These are phyloP conservation scores for Nymphalis c-album DNA, from an alignment of 2,888 invertebrate species.

Conservation along the genomic window DNA sequence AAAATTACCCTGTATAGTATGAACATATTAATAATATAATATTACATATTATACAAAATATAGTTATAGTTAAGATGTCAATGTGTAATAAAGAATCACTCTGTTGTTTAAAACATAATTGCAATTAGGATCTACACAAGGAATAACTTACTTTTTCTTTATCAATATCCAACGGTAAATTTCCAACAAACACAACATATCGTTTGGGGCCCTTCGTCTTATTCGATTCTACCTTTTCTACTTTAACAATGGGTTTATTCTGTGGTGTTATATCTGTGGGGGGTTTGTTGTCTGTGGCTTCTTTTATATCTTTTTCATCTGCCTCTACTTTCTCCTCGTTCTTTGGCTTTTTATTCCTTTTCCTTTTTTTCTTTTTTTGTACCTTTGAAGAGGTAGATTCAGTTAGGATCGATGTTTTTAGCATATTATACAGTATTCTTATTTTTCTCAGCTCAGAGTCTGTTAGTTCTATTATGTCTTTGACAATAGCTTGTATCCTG, in stretches of 20 bases:
- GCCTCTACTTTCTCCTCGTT: constrained; percentile 36
- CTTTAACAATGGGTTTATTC: constrained; percentile 22
- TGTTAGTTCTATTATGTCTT: constrained; percentile 46
- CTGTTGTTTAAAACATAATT: too few relatives aligned
- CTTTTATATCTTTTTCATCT: constrained; percentile 33
- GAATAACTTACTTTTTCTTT: constrained; percentile 62
- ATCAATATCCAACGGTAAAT: constrained; percentile 61
- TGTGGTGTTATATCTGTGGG: too few relatives aligned
- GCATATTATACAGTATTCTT: constrained; percentile 67
- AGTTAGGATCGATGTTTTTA: constrained; percentile 51
- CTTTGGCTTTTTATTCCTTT: constrained; percentile 35
- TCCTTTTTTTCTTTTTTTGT: constrained; percentile 40
- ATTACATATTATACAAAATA: too few relatives aligned
- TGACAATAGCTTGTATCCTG: constrained; percentile 59
- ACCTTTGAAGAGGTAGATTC: constrained; percentile 23
- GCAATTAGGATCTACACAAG: too few relatives aligned
- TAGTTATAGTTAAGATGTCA: too few relatives aligned
- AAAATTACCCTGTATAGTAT: too few relatives aligned
- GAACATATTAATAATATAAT: too few relatives aligned
- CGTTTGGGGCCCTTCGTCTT: constrained; percentile 60
- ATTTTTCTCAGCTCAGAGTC: constrained; percentile 64
- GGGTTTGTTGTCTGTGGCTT: constrained; percentile 26
- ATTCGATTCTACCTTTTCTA: constrained; percentile 30
- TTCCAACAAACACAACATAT: constrained; percentile 76
- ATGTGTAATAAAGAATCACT: too few relatives aligned